Conservation (phyloP, 2,888 invertebrate species). For the Eupithecia subfuscata region DNA sequence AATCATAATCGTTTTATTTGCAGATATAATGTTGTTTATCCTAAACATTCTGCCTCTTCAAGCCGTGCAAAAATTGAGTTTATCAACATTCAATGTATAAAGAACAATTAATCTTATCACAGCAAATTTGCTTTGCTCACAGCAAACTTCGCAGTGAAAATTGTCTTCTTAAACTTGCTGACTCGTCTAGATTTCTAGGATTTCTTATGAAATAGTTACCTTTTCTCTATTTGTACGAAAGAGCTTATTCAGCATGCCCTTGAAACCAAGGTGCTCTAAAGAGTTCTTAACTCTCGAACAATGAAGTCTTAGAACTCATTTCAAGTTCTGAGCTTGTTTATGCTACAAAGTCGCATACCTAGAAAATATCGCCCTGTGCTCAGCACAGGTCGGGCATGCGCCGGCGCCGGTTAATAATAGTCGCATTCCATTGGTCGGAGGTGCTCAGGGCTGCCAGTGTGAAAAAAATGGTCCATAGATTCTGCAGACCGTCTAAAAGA, state of each 20-base stretch:
- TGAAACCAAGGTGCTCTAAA: slow-evolving; percentile 11
- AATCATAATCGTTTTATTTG: too few relatives aligned
- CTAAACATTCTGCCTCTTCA: too few relatives aligned
- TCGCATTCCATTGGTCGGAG: slow-evolving; percentile 70
- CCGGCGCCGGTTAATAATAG: slow-evolving; percentile 80
- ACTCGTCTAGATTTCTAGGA: neutral
- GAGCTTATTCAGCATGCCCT: neutral
- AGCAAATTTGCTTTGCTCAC: neutral
- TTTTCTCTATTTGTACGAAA: neutral
- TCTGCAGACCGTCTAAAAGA: neutral
- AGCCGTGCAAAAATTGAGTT: neutral
- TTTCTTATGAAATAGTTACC: neutral
- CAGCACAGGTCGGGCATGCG: slow-evolving; percentile 60
- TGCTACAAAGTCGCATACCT: slow-evolving; percentile 37
- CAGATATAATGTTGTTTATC: too few relatives aligned
- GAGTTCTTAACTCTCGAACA: slow-evolving; percentile 8
- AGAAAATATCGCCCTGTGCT: slow-evolving; percentile 50
- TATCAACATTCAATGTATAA: neutral
- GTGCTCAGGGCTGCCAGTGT: slow-evolving; percentile 51
- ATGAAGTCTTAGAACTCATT: slow-evolving; percentile 18
- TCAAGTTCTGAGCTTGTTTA: slow-evolving; percentile 20
- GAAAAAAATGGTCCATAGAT: neutral
- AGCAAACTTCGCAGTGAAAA: neutral
- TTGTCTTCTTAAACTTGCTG: neutral
- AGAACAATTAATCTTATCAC: too few relatives aligned